These are phyloP conservation scores for Serilophus lunatus DNA, from an alignment of 2,113 vertebrate genomes.

Conservation along the genomic window DNA sequence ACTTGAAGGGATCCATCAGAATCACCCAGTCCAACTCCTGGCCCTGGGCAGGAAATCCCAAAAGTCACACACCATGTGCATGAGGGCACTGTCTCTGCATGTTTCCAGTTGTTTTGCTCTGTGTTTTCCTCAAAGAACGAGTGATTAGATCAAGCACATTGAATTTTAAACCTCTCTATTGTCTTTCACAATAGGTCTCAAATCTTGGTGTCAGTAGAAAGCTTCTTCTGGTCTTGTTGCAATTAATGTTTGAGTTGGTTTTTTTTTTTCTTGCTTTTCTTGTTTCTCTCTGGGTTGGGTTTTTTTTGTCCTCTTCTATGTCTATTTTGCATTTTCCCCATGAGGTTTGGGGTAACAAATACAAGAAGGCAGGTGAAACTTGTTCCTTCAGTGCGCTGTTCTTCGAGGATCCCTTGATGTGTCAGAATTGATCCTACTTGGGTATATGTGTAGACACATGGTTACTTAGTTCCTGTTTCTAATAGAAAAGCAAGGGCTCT, in stretches of 20 bases:
- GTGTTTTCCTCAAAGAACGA: neutral
- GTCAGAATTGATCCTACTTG: neutral
- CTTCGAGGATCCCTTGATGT: neutral
- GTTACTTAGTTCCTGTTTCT: neutral
- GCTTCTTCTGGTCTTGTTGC: neutral
- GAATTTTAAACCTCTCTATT: neutral
- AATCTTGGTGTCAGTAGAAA: neutral
- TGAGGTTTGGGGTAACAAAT: neutral
- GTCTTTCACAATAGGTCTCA: neutral
- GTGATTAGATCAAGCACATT: neutral
- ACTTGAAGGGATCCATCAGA: neutral
- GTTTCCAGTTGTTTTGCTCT: neutral
- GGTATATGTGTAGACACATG: neutral
- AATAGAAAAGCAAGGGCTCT: neutral
- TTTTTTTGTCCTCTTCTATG: neutral
- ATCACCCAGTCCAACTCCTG: neutral
- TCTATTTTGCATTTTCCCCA: neutral
- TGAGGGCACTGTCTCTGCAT: neutral
- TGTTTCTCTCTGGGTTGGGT: neutral
- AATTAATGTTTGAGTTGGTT: neutral
- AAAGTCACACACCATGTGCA: neutral
- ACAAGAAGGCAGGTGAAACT: neutral
- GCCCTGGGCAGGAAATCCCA: neutral
- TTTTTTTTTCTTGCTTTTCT: neutral
- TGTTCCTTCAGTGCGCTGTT: neutral